A percentile compares a stretch with the other conserved stretches of the same genome.
These are phyloP conservation scores for Meriones unguiculatus DNA, from an alignment of 2,113 vertebrate species.

Conservation along the genomic window DNA sequence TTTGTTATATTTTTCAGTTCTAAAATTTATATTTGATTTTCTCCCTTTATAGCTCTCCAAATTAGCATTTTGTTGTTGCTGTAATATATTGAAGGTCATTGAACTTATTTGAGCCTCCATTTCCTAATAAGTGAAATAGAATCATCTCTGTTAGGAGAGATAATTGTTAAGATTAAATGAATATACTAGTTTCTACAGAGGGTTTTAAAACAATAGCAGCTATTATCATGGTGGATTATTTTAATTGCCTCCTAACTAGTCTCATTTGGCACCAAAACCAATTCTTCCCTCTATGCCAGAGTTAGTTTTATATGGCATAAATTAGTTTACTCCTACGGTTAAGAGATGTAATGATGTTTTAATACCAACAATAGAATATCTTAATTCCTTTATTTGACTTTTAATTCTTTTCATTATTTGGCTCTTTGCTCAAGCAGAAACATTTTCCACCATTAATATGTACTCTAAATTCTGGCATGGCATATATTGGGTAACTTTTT, in stretches of 20 bases:
- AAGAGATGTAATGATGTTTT: not conserved
- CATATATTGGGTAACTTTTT: not conserved
- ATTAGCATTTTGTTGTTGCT: not conserved
- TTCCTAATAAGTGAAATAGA: not conserved
- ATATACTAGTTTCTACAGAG: not conserved
- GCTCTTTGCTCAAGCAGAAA: not conserved
- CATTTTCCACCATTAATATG: not conserved
- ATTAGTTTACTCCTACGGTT: not conserved
- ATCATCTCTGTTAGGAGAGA: not conserved
- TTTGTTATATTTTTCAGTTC: not conserved
- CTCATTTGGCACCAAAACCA: not conserved
- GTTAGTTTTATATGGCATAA: not conserved
- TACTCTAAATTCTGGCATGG: not conserved
- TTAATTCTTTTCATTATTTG: not conserved
- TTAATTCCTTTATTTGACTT: conserved; percentile 22
- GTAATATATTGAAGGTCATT: not conserved
- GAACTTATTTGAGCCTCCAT: not conserved
- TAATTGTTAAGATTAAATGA: not conserved
- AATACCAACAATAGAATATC: not conserved
- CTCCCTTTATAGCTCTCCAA: not conserved
- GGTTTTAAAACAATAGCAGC: conserved; percentile 21
- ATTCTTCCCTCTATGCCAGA: not conserved
- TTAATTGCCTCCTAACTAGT: conserved; percentile 15
- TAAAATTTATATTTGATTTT: not conserved
- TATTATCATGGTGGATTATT: not conserved